Base-by-base conservation (phyloP, 2,888 invertebrate species). In the Ormia ochracea region DNA sequence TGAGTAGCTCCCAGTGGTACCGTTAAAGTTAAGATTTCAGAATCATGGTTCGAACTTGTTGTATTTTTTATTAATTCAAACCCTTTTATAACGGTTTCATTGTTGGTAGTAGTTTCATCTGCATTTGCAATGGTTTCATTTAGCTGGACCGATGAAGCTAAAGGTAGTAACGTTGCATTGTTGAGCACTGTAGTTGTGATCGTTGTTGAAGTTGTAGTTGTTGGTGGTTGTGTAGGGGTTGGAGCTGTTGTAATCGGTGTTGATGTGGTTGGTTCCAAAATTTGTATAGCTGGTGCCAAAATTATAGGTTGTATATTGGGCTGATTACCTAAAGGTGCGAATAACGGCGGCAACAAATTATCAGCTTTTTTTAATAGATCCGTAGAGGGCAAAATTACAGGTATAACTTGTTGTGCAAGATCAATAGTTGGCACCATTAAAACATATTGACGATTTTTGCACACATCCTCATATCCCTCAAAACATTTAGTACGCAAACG, bases 401-500 rank as follows among this genome's bases (percentile, higher is more conserved):
- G 86, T 41, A 89, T 85, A 23, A 87, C 81, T 10, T 88, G 87
- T 48, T 86, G 82, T 3, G 83, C 82, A 38, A 89, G 81, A 48
- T 89, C 65, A 41, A 88, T 59, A 1, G 89, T 86, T 1, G 88
- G 88, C 14, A 87, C 84, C 65, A 88, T 87, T 33, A 80, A 63
- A 1, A 80, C 33, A 19, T 61, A 80, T 45, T 72, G 80, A 0
- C 80, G 80, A 41, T 73, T 80, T 6, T 85, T 86, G 82, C 89
- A 89, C 2, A 90, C 87, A 82, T 90, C 90, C 74, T 88, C 89
- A 68, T 89, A 87, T 41, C 86, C 86, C 74, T 88, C 86, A 45
- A 90, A 90, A 84, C 93, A 93, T 56, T 91, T 92, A 0, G 93
- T 92, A 10, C 92, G 91, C 9, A 95, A 94, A 79, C 93, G 93